These are phyloP conservation scores for Mola mola DNA, from an alignment of 2,113 vertebrate species.

Conservation along the genomic window DNA sequence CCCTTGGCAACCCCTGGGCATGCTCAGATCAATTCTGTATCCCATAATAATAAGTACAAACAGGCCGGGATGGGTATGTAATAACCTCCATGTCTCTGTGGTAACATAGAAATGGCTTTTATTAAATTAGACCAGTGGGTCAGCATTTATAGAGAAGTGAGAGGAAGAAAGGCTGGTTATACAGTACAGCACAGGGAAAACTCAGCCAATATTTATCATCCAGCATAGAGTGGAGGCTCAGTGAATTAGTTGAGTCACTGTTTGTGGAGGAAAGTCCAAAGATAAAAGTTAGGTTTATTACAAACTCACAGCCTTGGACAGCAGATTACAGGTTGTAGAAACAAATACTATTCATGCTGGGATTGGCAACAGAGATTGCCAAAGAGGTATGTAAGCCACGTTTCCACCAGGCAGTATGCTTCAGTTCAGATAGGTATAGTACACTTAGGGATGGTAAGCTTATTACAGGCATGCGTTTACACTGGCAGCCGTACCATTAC, in stretches of 20 bases:
- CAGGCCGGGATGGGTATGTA: slow-evolving; percentile 56
- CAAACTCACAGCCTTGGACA: too few relatives aligned
- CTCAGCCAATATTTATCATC: slow-evolving; percentile 31
- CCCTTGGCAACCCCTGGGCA: slow-evolving; percentile 57
- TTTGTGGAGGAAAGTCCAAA: slow-evolving; percentile 5
- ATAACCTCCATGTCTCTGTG: slow-evolving; percentile 70
- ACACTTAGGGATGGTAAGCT: too few relatives aligned
- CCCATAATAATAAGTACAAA: slow-evolving; percentile 61
- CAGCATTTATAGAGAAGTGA: slow-evolving; percentile 59
- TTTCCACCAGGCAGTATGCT: too few relatives aligned
- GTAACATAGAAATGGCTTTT: slow-evolving; percentile 67
- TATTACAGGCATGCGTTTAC: too few relatives aligned
- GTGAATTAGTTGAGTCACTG: slow-evolving; percentile 4
- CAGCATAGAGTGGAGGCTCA: not conserved
- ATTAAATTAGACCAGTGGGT: slow-evolving; percentile 79
- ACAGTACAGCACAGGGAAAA: slow-evolving; percentile 26
- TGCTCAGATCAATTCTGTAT: slow-evolving; percentile 56
- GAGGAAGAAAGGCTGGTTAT: slow-evolving; percentile 56
- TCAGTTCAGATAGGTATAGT: too few relatives aligned
- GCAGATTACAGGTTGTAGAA: too few relatives aligned
- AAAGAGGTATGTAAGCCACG: too few relatives aligned
- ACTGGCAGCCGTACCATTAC: too few relatives aligned
- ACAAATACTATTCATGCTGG: too few relatives aligned
- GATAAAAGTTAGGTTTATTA: too few relatives aligned
- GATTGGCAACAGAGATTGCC: too few relatives aligned